Base-by-base conservation (phyloP, 1,140 invertebrate genomes). In the Brachionus manjavacas region DNA sequence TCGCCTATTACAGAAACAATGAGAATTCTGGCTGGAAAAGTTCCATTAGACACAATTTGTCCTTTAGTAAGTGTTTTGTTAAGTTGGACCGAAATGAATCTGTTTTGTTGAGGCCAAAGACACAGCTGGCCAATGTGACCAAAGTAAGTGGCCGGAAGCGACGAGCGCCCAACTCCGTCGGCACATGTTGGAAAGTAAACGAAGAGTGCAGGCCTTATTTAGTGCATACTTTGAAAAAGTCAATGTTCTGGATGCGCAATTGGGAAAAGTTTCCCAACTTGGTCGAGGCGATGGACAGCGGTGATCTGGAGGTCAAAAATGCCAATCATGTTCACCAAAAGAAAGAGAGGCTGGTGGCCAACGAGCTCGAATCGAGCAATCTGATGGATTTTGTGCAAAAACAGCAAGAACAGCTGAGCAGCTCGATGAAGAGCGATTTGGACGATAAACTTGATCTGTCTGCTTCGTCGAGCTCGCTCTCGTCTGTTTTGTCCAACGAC, bases 21-120 rank as follows among this genome's bases (percentile, higher is more conserved):
- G 88, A 88, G n/a, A 89, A 88, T 31, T 89, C 88, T 14, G 89
- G 89, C 3, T 92, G 91, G 91, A 92, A 92, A 85, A 92, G 92
- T 85, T 92, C 91, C 8, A 91, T 92, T 2, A 88, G 91, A 16
- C 91, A 92, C 85, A 92, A 92, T 86, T 86, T 92, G 16, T 91
- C 91, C 2, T 86, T 91, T 39, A 91, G 91, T 85, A 92, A 92
- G 86, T 91, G 91, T 86, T 92, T 92, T 86, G 89, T 90, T 84
- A 92, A 92, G 86, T 85, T 90, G 55, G 91, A 91, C 4, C 11
- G 64, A 31, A 84, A 84, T 16, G 81, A 81, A 7, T 81, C 79
- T 20, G 35, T 64, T 46, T 64, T 64, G 23, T 64, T 60, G 52
- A 39, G 52, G 52, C 41, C 35, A 7, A 81, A 43, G 12, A 2